Conservation (phyloP, 2,113 vertebrate genomes). For the Coregonus clupeaformis region DNA sequence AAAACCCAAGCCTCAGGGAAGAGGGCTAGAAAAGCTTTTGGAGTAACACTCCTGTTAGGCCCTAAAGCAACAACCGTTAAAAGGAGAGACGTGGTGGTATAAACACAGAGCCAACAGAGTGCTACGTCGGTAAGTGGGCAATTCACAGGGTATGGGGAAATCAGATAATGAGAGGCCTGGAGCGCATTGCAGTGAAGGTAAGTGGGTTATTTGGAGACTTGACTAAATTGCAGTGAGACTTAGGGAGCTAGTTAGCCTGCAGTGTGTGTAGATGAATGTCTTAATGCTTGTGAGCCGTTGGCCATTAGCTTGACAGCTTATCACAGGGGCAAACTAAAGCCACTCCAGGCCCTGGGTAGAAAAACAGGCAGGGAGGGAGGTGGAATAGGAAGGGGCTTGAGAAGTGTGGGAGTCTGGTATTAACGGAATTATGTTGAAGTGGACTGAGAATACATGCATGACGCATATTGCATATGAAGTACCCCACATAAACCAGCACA, state of each 20-base stretch:
- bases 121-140: not conserved
- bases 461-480: too few species aligned
- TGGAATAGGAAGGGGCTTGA: constrained; percentile 26
- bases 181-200: constrained; percentile 47
- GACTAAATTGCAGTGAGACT: constrained; percentile 68
- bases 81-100: too few species aligned
- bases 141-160: not conserved
- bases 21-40: too few species aligned
- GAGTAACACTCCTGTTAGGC: too few species aligned
- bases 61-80: too few species aligned
- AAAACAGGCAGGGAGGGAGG: constrained; percentile 7
- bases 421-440: not conserved
- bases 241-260: constrained; percentile 60
- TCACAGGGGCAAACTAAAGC: constrained; percentile 1
- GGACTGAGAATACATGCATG: constrained; percentile 7
- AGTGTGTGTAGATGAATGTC: constrained; percentile 55
- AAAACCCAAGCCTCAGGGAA: too few species aligned
- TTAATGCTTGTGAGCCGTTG: constrained; percentile 38
- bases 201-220: constrained; percentile 52
- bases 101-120: too few species aligned
- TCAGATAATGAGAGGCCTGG: constrained; percentile 30
- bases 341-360: constrained; percentile 16
- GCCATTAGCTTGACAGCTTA: constrained; percentile 45
- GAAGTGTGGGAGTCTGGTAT: constrained; percentile 8
- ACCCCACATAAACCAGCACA: too few species aligned